phyloP scores from a whole-genome alignment of 2,888 invertebrate genomes.

The Melipona bicolor region DNA sequence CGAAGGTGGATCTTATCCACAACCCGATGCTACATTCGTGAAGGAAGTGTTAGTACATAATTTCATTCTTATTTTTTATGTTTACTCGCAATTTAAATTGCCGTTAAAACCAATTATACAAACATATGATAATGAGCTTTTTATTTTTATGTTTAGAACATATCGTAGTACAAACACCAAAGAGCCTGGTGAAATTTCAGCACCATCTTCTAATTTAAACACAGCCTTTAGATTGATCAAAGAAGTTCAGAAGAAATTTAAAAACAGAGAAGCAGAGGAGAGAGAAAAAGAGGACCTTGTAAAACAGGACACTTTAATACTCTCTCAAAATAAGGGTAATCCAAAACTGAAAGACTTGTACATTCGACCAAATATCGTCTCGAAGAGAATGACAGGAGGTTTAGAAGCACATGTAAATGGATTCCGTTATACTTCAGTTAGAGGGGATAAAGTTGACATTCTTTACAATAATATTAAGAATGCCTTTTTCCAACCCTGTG shows the following conservation, averaged over 20 bases:
- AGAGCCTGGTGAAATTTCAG: constrained; percentile 97
- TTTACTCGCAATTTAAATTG: not conserved
- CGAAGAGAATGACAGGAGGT: constrained; percentile 94
- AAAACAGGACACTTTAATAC: constrained; percentile 97
- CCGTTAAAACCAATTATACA: not conserved
- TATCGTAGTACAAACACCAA: constrained; percentile 99
- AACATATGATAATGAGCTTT: not conserved
- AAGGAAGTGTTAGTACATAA: constrained; percentile 95
- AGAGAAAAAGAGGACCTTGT: constrained; percentile 99
- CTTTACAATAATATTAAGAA: constrained; percentile 99
- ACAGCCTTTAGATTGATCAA: constrained; percentile 99
- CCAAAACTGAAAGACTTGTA: constrained; percentile 99
- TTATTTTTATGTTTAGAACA: constrained; percentile 87
- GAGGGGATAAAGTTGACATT: constrained; percentile 99
- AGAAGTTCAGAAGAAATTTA: constrained; percentile 99
- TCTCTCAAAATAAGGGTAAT: constrained; percentile 98
- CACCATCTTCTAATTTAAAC: constrained; percentile 97
- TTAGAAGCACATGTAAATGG: constrained; percentile 98
- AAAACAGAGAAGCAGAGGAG: constrained; percentile 99
- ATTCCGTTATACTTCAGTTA: constrained; percentile 98
- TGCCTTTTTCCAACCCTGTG: constrained; percentile 99
- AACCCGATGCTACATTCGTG: constrained; percentile 98
- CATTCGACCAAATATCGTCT: constrained; percentile 99
- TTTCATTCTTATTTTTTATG: not conserved
- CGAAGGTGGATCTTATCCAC: constrained; percentile 95